Evolutionary conservation across 2,113 vertebrate species (phyloP).

Genomic region (Galbula dea): DNA sequence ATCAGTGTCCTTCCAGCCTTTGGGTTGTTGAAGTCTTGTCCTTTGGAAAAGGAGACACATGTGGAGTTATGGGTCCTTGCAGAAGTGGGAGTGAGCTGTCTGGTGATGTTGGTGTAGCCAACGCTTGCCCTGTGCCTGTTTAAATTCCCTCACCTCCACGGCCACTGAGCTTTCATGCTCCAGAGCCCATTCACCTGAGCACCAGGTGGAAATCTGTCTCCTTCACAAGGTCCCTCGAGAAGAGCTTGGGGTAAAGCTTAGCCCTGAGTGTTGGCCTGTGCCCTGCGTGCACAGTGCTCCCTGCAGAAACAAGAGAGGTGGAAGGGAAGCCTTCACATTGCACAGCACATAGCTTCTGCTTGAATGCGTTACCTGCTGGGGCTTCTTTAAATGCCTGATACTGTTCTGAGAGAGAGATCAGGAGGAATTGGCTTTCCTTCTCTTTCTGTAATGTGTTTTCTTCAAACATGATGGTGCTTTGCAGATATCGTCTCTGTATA

Average conservation of each 20-base stretch:
- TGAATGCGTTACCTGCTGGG: neutral
- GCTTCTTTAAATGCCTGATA: neutral
- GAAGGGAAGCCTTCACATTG: neutral
- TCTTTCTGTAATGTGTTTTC: neutral
- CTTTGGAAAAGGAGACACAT: neutral
- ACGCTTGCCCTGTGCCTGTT: neutral
- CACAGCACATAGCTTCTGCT: neutral
- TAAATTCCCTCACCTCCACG: neutral
- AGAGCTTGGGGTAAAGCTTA: neutral
- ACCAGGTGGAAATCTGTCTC: neutral
- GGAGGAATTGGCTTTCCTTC: neutral
- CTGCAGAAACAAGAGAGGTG: neutral
- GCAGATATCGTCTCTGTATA: neutral
- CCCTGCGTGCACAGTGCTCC: no score
- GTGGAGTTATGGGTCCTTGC: neutral
- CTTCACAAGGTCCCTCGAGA: neutral
- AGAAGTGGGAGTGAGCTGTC: neutral
- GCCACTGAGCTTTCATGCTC: neutral
- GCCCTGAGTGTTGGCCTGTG: fast-evolving
- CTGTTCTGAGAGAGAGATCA: neutral
- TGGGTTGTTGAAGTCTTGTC: neutral
- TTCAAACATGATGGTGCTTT: neutral
- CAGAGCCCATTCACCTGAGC: fast-evolving
- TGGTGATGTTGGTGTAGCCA: neutral
- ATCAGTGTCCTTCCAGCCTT: neutral